Evolutionary conservation across 2,113 vertebrate species (phyloP).

Genomic region (Gambusia holbrooki): DNA sequence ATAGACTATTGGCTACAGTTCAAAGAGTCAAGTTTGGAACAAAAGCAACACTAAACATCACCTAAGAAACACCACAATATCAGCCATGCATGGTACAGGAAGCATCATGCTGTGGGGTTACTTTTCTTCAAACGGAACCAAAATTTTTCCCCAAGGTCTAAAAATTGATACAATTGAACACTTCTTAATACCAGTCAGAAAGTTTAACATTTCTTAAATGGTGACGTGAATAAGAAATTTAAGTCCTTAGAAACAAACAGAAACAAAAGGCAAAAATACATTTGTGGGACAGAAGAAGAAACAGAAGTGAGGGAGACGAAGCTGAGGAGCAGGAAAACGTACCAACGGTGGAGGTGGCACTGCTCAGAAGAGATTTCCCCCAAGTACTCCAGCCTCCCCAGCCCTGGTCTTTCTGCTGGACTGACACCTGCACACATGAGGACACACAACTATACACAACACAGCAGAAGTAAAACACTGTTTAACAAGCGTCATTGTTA

Average conservation of each 20-base stretch:
- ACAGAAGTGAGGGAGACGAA: neutral
- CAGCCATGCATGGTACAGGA: no score
- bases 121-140: no score
- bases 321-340: conserved; percentile 33
- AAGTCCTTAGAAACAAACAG: neutral
- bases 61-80: no score
- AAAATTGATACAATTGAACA: no score
- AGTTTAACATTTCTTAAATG: neutral
- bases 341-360: conserved; percentile 93
- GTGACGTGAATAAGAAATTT: neutral
- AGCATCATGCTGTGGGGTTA: no score
- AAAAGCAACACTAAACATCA: no score
- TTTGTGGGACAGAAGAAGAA: neutral
- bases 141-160: no score
- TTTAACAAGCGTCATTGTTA: no score
- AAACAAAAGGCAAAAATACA: no score
- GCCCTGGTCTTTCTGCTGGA: conserved; percentile 60
- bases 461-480: neutral
- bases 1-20: no score
- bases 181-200: no score
- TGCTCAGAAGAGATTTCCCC: conserved; percentile 93
- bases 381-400: conserved; percentile 91
- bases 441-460: conserved; percentile 8
- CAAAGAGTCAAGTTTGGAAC: no score
- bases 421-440: conserved; percentile 50